Evolutionary conservation across 2,888 invertebrate genomes (phyloP), one percentile per base, ranked within the genome.

Genomic region (Eupithecia vulgata): DNA sequence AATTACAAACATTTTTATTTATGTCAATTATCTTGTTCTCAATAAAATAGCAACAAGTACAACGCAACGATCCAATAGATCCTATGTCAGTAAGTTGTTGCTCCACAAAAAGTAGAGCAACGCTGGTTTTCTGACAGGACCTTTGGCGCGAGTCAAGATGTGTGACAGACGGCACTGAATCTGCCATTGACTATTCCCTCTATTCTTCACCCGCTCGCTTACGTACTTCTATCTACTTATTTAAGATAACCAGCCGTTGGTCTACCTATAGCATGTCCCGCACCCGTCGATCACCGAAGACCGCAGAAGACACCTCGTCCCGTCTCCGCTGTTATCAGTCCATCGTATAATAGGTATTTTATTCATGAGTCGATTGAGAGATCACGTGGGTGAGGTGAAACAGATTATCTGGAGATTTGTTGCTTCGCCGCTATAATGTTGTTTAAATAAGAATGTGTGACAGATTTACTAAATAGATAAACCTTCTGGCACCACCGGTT

Each of bases 291-390:
- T 61, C 61, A 17, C 61, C 15, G 61, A 34, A 34, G 3, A 17
- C 15, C 61, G 34, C 17, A 61, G 61, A 17, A 61, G 34, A 61
- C 17, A 4, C 57, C 42, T 37, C 37, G n/a, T 21, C 66, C 68
- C 66, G 68, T 59, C 52, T 62, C 67, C 71, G 61, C 66, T 6
- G 45, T 76, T 78, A 79, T 78, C 79, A 70, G 52, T 45, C 45
- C 68, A 76, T 79, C 78, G 62, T 17, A 67, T 80, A 77, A 80
- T 78, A 62, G 59, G 71, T 67, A 75, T 75, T 80, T 77, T 80
- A 80, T 78, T 78, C 78, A 80, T 79, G 77, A 79, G 76, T 68
- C 45, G 76, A 79, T 78, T 74, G 78, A 79, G 79, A 75, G 76
- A 68, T 34, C 66, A 67, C 52, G 70, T 72, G 72, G 71, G 71